These are phyloP conservation scores for Electrona antarctica DNA, from an alignment of 2,113 vertebrate genomes.

Conservation along the genomic window DNA sequence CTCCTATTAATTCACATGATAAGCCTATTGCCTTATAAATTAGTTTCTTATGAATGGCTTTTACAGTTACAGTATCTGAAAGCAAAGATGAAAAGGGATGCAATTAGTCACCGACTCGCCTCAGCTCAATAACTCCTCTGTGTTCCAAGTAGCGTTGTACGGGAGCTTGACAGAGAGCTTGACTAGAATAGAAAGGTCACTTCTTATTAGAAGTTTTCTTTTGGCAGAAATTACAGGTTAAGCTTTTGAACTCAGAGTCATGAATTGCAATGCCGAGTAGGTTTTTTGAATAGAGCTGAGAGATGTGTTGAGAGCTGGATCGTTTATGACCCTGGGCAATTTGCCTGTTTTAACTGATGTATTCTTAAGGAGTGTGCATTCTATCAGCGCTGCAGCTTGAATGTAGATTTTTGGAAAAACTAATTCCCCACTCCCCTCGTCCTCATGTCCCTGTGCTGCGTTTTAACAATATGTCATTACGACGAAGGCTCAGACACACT, in stretches of 20 bases:
- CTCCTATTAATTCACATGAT: slow-evolving; percentile 58
- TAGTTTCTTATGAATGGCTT: slow-evolving; percentile 42
- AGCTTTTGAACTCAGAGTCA: not conserved
- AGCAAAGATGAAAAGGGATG: slow-evolving; percentile 39
- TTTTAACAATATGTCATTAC: no score
- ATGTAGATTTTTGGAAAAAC: no score
- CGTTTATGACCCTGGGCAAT: no score
- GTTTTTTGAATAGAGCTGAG: not conserved
- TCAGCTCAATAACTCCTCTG: not conserved
- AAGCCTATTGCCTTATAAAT: slow-evolving; percentile 57
- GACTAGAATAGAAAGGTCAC: not conserved
- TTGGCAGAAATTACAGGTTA: not conserved
- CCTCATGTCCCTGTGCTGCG: not conserved
- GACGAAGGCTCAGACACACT: no score
- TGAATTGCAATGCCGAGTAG: not conserved
- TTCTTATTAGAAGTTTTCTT: not conserved
- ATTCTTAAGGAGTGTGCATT: no score
- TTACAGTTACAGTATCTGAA: slow-evolving; percentile 16
- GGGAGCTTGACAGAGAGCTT: not conserved
- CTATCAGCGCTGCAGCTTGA: no score
- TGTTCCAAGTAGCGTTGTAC: not conserved
- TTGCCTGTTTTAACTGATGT: no score
- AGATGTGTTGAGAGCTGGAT: no score
- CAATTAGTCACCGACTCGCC: slow-evolving; percentile 16
- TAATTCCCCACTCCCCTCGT: no score